Percentiles rank a stretch among this genome's conserved stretches.
These are phyloP conservation scores for Formicarius rufipectus DNA, from an alignment of 2,113 vertebrate species.

Conservation along the genomic window DNA sequence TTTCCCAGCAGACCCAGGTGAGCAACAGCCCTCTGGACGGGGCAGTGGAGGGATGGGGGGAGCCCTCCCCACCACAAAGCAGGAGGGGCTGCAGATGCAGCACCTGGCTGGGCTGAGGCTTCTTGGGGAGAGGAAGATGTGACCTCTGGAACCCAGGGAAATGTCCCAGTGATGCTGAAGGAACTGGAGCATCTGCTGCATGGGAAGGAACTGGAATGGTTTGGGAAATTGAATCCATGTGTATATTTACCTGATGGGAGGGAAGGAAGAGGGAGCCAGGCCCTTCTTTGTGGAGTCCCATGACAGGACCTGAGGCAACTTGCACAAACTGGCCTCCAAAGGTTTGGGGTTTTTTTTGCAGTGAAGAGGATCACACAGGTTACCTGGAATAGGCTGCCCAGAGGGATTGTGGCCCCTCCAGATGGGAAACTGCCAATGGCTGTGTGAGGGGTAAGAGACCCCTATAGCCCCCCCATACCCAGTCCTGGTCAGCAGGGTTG, in stretches of 20 bases:
- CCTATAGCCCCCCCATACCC: not conserved
- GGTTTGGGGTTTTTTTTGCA: rapidly evolving
- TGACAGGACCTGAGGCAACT: not conserved
- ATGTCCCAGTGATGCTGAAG: not conserved
- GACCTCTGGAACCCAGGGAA: not conserved
- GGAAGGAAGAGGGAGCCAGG: not conserved
- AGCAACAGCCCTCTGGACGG: not conserved
- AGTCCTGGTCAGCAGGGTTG: rapidly evolving
- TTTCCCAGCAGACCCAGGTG: not conserved
- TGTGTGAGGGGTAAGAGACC: rapidly evolving
- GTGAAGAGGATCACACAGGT: not conserved
- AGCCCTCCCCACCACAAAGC: not conserved
- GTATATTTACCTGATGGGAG: rapidly evolving
- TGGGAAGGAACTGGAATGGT: not conserved
- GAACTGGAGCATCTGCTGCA: not conserved
- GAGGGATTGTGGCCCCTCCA: not conserved
- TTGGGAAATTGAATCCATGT: rapidly evolving
- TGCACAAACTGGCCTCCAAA: not conserved
- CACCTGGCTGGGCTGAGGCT: not conserved
- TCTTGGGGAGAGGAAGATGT: rapidly evolving
- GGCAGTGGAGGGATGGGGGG: not conserved
- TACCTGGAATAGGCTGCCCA: not conserved
- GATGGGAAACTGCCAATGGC: rapidly evolving
- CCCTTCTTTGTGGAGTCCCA: not conserved
- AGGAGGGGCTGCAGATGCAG: not conserved